A percentile compares a stretch with the other conserved stretches of the same genome.
Evolutionary conservation across 2,888 invertebrate genomes (phyloP).

Genomic region (Dicyrtomina minuta): DNA sequence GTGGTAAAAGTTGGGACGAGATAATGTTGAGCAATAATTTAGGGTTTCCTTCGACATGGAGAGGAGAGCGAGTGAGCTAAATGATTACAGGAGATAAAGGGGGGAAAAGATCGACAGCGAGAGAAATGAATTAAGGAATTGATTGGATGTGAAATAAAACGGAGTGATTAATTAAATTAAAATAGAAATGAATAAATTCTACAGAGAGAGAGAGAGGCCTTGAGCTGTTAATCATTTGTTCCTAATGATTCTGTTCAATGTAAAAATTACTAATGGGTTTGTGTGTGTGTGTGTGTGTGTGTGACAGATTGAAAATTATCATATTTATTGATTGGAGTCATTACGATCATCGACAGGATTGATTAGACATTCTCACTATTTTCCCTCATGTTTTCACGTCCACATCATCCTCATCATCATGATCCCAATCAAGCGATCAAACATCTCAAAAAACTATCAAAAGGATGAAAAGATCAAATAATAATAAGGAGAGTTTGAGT

Average conservation of each 20-base stretch:
- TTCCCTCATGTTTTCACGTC: not conserved
- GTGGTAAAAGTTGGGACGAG: slow-evolving; percentile 23
- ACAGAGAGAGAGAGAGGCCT: slow-evolving; percentile 1
- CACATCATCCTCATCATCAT: not conserved
- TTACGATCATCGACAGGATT: slow-evolving; percentile 14
- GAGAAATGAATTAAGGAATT: not conserved
- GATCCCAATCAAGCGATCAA: not conserved
- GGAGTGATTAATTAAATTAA: slow-evolving; percentile 18
- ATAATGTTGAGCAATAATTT: slow-evolving; percentile 1
- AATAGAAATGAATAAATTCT: slow-evolving; percentile 12
- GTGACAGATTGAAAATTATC: slow-evolving; percentile 31
- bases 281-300: slow-evolving; percentile 1
- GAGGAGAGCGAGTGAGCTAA: too few species aligned
- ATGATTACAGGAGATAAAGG: slow-evolving; percentile 1
- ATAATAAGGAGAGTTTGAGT: too few species aligned
- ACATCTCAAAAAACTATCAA: too few species aligned
- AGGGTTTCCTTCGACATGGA: too few species aligned
- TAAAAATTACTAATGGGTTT: slow-evolving; percentile 13
- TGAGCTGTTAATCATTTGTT: slow-evolving; percentile 29
- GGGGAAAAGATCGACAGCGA: not conserved
- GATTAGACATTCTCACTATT: not conserved
- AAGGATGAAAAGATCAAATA: too few species aligned
- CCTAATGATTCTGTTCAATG: slow-evolving; percentile 24
- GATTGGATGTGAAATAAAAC: not conserved
- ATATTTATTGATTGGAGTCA: slow-evolving; percentile 31